phyloP scores from a whole-genome alignment of 1,140 invertebrate species.

The Rhagoletis zephyria region DNA sequence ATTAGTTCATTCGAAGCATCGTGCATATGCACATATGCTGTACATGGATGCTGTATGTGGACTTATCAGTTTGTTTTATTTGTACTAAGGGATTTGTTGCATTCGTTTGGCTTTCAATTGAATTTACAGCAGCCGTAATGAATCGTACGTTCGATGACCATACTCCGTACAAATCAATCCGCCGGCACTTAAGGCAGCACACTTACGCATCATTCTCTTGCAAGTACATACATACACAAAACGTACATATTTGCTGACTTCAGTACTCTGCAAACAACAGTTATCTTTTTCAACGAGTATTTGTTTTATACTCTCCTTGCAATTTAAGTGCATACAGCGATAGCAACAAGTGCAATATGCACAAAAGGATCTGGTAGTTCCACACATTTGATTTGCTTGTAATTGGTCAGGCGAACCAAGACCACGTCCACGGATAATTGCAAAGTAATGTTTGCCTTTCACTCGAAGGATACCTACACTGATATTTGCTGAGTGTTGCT shows the following conservation, averaged over 20 bases:
- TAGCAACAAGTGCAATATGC: background rate
- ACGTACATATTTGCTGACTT: background rate
- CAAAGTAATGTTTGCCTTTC: background rate
- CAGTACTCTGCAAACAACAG: background rate
- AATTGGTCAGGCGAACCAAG: background rate
- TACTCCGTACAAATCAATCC: background rate
- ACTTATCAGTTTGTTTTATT: background rate
- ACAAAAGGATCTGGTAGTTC: background rate
- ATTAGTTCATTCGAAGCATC: too few relatives aligned
- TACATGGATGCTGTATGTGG: too few relatives aligned
- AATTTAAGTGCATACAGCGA: background rate
- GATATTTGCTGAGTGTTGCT: background rate
- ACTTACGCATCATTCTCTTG: background rate
- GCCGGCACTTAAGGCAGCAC: background rate
- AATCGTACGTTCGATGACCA: background rate
- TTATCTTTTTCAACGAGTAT: constrained; percentile 6
- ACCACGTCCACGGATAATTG: background rate
- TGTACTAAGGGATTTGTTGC: constrained; percentile 4
- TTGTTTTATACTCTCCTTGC: background rate
- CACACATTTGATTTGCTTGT: background rate
- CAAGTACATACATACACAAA: background rate
- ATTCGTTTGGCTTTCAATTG: constrained; percentile 3
- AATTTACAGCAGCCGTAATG: constrained; percentile 25
- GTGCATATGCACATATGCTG: too few relatives aligned
- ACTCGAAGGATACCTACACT: background rate